Percentiles rank a stretch among this genome's conserved stretches.
These are phyloP conservation scores for Tipula helvola DNA, from an alignment of 2,888 invertebrate genomes.

Conservation along the genomic window DNA sequence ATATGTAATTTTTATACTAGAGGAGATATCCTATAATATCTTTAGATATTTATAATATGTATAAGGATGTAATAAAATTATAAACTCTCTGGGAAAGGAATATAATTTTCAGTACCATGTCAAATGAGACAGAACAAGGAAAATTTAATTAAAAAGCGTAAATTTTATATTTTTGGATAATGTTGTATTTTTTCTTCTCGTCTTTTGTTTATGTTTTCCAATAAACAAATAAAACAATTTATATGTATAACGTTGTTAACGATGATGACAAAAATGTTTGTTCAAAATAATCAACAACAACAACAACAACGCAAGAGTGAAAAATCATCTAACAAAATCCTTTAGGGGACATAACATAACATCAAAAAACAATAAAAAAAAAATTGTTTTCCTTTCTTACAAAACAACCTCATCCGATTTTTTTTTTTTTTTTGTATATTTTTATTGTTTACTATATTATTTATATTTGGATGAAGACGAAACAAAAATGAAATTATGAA, in stretches of 20 bases:
- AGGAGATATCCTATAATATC: not conserved
- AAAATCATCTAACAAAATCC: constrained; percentile 4
- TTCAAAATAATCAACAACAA: not conserved
- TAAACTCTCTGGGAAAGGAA: not conserved
- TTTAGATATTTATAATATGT: not conserved
- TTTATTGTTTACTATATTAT: not conserved
- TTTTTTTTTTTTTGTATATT: not conserved
- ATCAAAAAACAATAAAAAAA: not conserved
- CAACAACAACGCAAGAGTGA: not conserved
- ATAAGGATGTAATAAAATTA: not conserved
- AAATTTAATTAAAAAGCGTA: not conserved
- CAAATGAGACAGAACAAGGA: constrained; percentile 4
- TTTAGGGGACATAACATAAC: not conserved
- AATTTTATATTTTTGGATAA: not conserved
- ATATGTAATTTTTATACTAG: not conserved
- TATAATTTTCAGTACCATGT: not conserved
- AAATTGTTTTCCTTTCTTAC: not conserved
- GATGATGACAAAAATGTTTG: constrained; percentile 4
- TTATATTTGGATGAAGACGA: not conserved
- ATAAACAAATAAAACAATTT: not conserved
- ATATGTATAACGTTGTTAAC: not conserved
- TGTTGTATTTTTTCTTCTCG: not conserved
- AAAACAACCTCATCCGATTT: not conserved
- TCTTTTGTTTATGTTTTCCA: constrained; percentile 4
- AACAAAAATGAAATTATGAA: not conserved